These are phyloP conservation scores for Metallyticus violacea DNA, from an alignment of 2,888 invertebrate species.

Conservation along the genomic window DNA sequence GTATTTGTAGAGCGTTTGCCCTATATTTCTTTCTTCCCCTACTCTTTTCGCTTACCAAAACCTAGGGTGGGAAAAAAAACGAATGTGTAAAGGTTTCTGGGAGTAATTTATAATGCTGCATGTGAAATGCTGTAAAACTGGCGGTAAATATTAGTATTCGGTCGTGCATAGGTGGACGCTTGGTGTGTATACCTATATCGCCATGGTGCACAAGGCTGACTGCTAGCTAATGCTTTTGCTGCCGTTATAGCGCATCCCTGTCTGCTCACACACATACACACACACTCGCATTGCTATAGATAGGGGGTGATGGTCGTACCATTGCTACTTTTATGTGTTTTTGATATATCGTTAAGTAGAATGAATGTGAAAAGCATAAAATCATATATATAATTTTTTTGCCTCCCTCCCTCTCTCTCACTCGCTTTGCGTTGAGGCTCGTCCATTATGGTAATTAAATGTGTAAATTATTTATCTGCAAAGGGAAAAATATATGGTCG, in stretches of 20 bases:
- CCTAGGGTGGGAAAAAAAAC: not conserved
- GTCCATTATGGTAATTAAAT: slow-evolving; percentile 30
- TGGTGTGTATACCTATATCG: not conserved
- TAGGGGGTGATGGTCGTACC: not conserved
- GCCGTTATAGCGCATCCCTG: slow-evolving; percentile 12
- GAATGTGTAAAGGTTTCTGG: slow-evolving; percentile 8
- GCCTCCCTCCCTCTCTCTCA: not conserved
- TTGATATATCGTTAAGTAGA: slow-evolving; percentile 32
- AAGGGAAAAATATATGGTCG: slow-evolving; percentile 19
- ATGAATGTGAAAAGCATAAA: slow-evolving; percentile 29
- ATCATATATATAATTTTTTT: slow-evolving; percentile 25
- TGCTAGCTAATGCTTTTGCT: slow-evolving; percentile 10
- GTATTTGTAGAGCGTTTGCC: not conserved
- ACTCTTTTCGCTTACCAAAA: not conserved
- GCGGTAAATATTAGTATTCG: slow-evolving; percentile 25
- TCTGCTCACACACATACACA: not conserved
- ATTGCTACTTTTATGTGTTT: slow-evolving; percentile 27
- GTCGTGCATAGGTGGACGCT: not conserved
- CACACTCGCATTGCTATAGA: not conserved
- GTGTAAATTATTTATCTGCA: slow-evolving; percentile 22
- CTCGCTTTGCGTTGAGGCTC: slow-evolving; percentile 23
- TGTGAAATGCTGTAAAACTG: slow-evolving; percentile 24
- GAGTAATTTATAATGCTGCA: slow-evolving; percentile 23
- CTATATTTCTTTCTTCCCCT: not conserved
- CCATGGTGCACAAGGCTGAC: not conserved